Evolutionary conservation across 2,113 vertebrate species (phyloP).

Genomic region (Antigone vipio): DNA sequence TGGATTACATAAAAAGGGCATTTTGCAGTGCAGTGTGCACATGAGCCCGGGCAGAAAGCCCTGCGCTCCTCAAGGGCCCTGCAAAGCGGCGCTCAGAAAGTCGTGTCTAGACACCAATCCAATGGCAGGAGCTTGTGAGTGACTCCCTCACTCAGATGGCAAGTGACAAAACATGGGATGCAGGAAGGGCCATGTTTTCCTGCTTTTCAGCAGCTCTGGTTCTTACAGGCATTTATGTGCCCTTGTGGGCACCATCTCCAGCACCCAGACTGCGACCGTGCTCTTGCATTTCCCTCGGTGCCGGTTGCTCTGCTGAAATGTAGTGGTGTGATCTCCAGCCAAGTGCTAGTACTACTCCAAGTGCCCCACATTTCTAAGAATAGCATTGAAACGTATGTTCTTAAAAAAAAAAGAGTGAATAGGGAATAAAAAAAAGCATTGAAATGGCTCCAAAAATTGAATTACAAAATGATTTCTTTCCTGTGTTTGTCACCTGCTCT

Average conservation of each 20-base stretch:
- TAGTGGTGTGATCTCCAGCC: neutral
- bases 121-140: neutral
- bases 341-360: neutral
- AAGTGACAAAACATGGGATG: neutral
- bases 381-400: neutral
- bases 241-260: neutral
- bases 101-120: neutral
- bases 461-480: neutral
- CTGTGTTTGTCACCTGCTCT: neutral
- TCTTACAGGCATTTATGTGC: neutral
- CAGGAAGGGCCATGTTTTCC: neutral
- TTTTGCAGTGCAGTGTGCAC: neutral
- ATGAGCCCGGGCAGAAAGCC: neutral
- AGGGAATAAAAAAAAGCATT: neutral
- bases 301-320: neutral
- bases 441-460: neutral
- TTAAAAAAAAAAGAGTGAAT: neutral
- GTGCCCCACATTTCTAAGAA: neutral
- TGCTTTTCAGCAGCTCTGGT: neutral
- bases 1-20: neutral
- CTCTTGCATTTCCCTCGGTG: neutral
- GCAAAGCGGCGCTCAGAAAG: neutral
- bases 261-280: rapidly evolving
- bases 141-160: neutral
- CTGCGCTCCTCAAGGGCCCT: neutral